Base-by-base conservation (phyloP, 2,888 invertebrate species). In the Synanthedon formicaeformis region DNA sequence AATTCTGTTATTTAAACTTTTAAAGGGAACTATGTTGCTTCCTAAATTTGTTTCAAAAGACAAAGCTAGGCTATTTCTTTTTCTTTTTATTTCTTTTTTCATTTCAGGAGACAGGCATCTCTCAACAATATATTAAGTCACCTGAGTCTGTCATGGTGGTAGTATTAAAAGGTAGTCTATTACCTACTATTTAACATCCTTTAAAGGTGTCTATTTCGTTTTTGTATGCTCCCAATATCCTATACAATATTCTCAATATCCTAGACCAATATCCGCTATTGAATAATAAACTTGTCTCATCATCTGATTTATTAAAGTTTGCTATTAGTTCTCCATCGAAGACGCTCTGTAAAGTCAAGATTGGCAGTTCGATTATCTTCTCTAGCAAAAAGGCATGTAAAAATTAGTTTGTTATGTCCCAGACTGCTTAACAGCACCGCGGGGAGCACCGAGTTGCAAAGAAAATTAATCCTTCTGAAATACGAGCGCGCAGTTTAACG, bases 311-410 rank as follows among this genome's bases (percentile, higher is more conserved):
- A 75, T 75, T 73, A 72, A 69, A 77, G 67, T 71, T 74, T 62
- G 66, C 63, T 69, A 71, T 66, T 76, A 76, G 75, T 75, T 74
- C 61, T 34, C 34, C 34, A 34, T 34, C 34, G 34, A 34, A 63
- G 58, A 58, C 62, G 64, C 60, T 63, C 61, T 58, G 66, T 75
- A 58, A 58, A 59, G 66, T 65, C 69, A 60, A 75, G 85, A 85
- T 85, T 85, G 86, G 82, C 86, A 85, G 79, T 81, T 86, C 84
- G 83, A 85, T 86, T 85, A 85, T 83, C 78, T 77, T 61, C 61
- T 67, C 75, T 66, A 68, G 70, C 70, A 82, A 83, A 85, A 83
- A 73, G 77, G 73, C 70, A 71, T 70, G 78, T 78, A 84, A 84
- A 81, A 85, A 82, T 81, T 81, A 75, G 80, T 74, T 75, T 78